phyloP scores from a whole-genome alignment of 2,797 vertebrate species.

The Melanotaenia parkinsoni region DNA sequence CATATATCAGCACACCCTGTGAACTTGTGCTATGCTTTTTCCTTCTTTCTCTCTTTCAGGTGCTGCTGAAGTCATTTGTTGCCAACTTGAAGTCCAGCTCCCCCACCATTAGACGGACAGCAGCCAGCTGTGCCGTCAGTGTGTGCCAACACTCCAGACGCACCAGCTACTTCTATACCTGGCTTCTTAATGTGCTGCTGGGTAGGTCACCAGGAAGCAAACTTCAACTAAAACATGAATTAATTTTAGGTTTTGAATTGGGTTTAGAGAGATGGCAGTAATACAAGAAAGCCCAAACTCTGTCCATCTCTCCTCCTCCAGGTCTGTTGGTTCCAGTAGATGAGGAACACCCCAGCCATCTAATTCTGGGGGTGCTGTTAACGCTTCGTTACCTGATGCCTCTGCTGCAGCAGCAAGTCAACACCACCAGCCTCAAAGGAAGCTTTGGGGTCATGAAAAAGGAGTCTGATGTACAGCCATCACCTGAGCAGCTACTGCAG shows the following conservation, averaged over 20 bases:
- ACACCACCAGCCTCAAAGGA: slow-evolving; percentile 94
- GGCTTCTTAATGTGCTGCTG: slow-evolving; percentile 94
- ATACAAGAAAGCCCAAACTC: background rate
- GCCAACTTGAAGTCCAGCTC: slow-evolving; percentile 94
- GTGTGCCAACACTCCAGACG: slow-evolving; percentile 95
- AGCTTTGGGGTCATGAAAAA: slow-evolving; percentile 96
- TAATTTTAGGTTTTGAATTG: background rate
- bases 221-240: background rate
- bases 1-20: background rate
- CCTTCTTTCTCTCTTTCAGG: slow-evolving; percentile 69
- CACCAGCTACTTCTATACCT: slow-evolving; percentile 94
- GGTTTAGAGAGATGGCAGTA: background rate
- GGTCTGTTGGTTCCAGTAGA: slow-evolving; percentile 91
- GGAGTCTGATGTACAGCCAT: slow-evolving; percentile 94
- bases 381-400: slow-evolving; percentile 95
- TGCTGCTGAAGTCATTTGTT: slow-evolving; percentile 93
- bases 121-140: slow-evolving; percentile 90
- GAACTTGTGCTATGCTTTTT: background rate
- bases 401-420: slow-evolving; percentile 94
- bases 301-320: slow-evolving; percentile 49
- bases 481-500: slow-evolving; percentile 92
- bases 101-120: slow-evolving; percentile 93
- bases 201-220: slow-evolving; percentile 77
- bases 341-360: slow-evolving; percentile 88
- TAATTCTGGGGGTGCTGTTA: slow-evolving; percentile 93